These are phyloP conservation scores for Itoplectis maculator DNA, from an alignment of 2,888 invertebrate species.

Conservation along the genomic window DNA sequence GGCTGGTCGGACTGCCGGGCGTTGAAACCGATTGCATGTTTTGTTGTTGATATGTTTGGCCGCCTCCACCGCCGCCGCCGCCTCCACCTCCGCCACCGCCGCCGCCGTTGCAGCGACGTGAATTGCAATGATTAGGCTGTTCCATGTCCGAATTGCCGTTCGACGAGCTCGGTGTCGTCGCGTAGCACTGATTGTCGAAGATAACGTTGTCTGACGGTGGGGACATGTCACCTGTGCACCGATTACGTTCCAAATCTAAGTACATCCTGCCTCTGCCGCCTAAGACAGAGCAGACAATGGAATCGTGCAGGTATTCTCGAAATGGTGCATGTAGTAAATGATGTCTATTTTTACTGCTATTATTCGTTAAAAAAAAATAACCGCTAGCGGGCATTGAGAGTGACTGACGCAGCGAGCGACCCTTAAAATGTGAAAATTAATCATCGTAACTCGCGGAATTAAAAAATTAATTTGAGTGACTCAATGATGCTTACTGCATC, in stretches of 20 bases:
- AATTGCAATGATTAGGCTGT: slow-evolving; percentile 87
- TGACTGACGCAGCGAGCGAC: too few relatives aligned
- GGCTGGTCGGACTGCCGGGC: slow-evolving; percentile 93
- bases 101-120: slow-evolving; percentile 80
- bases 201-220: slow-evolving; percentile 97
- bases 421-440: too few relatives aligned
- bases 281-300: slow-evolving; percentile 83
- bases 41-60: slow-evolving; percentile 66
- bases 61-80: slow-evolving; percentile 22
- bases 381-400: not conserved
- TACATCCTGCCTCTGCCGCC: slow-evolving; percentile 86
- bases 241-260: slow-evolving; percentile 87
- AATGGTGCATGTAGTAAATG: slow-evolving; percentile 65
- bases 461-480: not conserved
- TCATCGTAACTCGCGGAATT: not conserved
- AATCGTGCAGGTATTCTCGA: slow-evolving; percentile 69
- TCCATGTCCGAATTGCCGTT: slow-evolving; percentile 96
- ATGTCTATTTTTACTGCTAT: slow-evolving; percentile 14
- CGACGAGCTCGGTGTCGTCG: slow-evolving; percentile 96
- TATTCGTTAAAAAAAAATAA: not conserved
- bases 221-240: slow-evolving; percentile 87
- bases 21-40: slow-evolving; percentile 85
- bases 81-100: slow-evolving; percentile 52
- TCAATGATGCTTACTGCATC: not conserved
- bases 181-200: slow-evolving; percentile 98